Percentiles rank a stretch among this genome's conserved stretches.
Conservation (phyloP, 1,140 invertebrate species). For the Drosophila cardini region DNA sequence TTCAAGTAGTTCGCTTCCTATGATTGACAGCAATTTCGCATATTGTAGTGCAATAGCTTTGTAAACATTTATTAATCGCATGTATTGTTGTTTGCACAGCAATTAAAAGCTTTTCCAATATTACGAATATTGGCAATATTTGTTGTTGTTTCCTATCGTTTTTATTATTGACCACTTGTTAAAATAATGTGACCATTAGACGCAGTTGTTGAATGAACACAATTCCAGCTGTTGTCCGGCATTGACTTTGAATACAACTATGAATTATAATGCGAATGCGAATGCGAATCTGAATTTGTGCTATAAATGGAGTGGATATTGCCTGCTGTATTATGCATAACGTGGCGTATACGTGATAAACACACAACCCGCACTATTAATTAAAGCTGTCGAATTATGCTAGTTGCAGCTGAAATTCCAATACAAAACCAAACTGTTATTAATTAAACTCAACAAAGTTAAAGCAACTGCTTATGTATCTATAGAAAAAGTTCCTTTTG, state of each 20-base stretch:
- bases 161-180: slow-evolving; percentile 56
- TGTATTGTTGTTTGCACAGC: slow-evolving; percentile 54
- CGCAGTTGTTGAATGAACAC: slow-evolving; percentile 24
- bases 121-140: slow-evolving; percentile 35
- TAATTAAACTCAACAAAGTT: neutral
- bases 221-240: slow-evolving; percentile 43
- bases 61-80: slow-evolving; percentile 55
- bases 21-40: slow-evolving; percentile 9
- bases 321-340: slow-evolving; percentile 30
- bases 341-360: slow-evolving; percentile 55
- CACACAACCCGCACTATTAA: slow-evolving; percentile 43
- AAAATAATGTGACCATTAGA: slow-evolving; percentile 46
- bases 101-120: slow-evolving; percentile 71
- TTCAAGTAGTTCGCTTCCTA: slow-evolving; percentile 2
- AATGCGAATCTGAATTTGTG: neutral
- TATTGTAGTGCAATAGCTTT: slow-evolving; percentile 22
- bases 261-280: neutral
- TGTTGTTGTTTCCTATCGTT: slow-evolving; percentile 16
- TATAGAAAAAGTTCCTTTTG: neutral
- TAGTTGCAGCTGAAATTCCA: neutral
- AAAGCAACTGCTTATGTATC: neutral
- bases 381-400: slow-evolving; percentile 32
- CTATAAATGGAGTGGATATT: slow-evolving; percentile 13
- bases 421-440: neutral
- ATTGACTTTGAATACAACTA: slow-evolving; percentile 32